These are phyloP conservation scores for Erebia ligea DNA, from an alignment of 2,888 invertebrate species.

Conservation along the genomic window DNA sequence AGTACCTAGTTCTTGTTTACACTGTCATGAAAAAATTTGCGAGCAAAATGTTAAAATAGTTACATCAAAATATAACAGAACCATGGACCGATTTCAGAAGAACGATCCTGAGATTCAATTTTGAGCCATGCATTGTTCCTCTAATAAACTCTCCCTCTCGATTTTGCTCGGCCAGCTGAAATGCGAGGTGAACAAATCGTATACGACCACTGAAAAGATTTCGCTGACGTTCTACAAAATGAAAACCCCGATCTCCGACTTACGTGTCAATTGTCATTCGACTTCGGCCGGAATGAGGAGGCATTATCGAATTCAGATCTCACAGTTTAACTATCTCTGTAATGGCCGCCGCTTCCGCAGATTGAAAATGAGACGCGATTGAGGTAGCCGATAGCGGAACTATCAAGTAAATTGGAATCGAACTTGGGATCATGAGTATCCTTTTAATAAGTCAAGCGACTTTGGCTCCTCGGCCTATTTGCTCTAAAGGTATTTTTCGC, in stretches of 20 bases:
- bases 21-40: not conserved
- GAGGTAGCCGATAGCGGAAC: conserved; percentile 43
- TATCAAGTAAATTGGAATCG: conserved; percentile 49
- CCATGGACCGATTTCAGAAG: not conserved
- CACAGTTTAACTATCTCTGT: conserved; percentile 45
- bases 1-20: not conserved
- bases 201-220: conserved; percentile 19
- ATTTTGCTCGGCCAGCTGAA: not conserved
- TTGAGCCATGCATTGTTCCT: not conserved
- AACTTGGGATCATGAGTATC: conserved; percentile 18
- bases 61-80: not conserved
- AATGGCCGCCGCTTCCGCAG: conserved; percentile 41
- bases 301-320: conserved; percentile 47
- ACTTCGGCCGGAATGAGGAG: conserved; percentile 40
- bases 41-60: not conserved
- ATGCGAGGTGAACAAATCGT: not conserved
- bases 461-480: not conserved
- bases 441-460: not conserved
- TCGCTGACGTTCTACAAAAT: conserved; percentile 20
- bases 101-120: not conserved
- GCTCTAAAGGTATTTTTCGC: conserved; percentile 28
- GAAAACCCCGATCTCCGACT: conserved; percentile 18
- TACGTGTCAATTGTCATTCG: conserved; percentile 40
- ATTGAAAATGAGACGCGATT: conserved; percentile 42
- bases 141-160: not conserved